Base-by-base conservation (phyloP, 2,113 vertebrate genomes). In the Noturus placidus region DNA sequence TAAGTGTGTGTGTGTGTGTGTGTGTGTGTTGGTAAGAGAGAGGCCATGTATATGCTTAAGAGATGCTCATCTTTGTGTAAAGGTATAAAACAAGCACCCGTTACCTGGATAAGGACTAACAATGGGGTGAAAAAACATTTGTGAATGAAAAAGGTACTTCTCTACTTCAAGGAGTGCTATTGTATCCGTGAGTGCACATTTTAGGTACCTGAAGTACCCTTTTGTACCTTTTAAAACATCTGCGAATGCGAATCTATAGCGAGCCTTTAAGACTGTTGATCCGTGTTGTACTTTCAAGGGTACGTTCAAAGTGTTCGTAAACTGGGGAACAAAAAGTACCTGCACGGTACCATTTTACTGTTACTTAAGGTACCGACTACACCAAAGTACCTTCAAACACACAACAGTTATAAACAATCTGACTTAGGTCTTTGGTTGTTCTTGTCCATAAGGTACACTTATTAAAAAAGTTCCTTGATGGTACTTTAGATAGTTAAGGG, bases 1-100 rank as follows among this genome's bases (percentile, higher is more conserved):
- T 59, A 72, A 33, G 17, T 76, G 4, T 87, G 54, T 46, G 54
- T 61, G 33, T 69, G 30, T 83, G 38, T 70, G 56, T 86, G 54
- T 61, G 33, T 69, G 42, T 79, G n/a, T 61, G 56, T 86, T 69
- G 80, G 52, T n/a, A 35, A 50, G 15, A 46, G 38, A 50, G 54
- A 85, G 46, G 20, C 84, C 35, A 30, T 57, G 38, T 78, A 42
- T 46, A 52, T 56, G 10, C 5, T 42, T 50, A 52, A 83, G 46
- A 83, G 20, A n/a, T 50, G 27, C 17, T 78, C 25, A 59, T 63
- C 8, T 77, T 30, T 78, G 35, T 65, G 54, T 61, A 63, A 61
- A 10, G 10, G 42, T 80, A 33, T 2, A 79, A 79, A 56, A 56
- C 50, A 56, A 56, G n/a, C 20, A 33, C 14, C 17, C n/a, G 54